Percentiles rank a stretch among this genome's conserved stretches.
Evolutionary conservation across 2,888 invertebrate genomes (phyloP).

Genomic region (Ichneumoninae sp.): DNA sequence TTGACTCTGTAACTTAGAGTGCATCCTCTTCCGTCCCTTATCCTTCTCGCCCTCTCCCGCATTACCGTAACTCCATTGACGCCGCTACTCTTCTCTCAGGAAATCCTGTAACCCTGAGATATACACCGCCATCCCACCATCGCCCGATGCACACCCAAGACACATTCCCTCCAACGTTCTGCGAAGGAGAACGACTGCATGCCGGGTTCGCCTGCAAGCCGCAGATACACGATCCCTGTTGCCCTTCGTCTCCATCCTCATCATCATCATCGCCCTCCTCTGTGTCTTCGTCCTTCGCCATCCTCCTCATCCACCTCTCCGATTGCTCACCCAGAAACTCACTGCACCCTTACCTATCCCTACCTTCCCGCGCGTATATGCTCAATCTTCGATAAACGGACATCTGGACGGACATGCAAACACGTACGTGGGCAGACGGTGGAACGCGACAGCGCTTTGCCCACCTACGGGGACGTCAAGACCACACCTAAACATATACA

Average conservation of each 20-base stretch:
- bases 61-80: background rate
- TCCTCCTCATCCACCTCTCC: background rate
- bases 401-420: constrained; percentile 35
- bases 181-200: constrained; percentile 20
- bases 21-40: background rate
- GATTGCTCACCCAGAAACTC: background rate
- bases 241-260: background rate
- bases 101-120: constrained; percentile 7
- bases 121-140: background rate
- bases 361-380: background rate
- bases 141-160: background rate
- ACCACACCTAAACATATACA: constrained; percentile 1
- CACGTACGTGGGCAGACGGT: constrained; percentile 15
- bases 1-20: background rate
- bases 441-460: background rate
- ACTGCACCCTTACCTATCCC: background rate
- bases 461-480: background rate
- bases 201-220: constrained; percentile 2
- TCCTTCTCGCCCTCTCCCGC: background rate
- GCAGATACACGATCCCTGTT: constrained; percentile 26
- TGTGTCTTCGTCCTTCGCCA: constrained; percentile 4
- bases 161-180: background rate
- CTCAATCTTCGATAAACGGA: constrained; percentile 34
- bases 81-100: constrained; percentile 1
- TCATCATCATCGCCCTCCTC: constrained; percentile 8